phyloP scores from a whole-genome alignment of 1,140 invertebrate species.

The Drosophila pseudoobscura region DNA sequence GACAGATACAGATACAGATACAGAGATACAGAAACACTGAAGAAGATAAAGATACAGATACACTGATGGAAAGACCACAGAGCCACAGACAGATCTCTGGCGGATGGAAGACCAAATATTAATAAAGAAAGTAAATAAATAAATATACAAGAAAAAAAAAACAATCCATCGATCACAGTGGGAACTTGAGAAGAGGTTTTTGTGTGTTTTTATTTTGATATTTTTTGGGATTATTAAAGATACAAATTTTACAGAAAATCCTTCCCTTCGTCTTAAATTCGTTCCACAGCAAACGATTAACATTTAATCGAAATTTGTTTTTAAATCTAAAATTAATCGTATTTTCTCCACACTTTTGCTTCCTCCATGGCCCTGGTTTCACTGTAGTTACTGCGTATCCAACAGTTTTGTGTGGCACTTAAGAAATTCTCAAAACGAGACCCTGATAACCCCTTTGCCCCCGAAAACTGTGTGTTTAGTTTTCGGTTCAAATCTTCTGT shows the following conservation, averaged over 20 bases:
- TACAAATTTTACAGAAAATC: no score
- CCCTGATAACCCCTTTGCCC: slow-evolving; percentile 62
- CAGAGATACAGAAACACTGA: slow-evolving; percentile 6
- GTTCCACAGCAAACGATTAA: no score
- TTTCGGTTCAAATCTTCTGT: slow-evolving; percentile 22
- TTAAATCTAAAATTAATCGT: no score
- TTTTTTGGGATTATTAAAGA: no score
- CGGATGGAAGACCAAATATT: slow-evolving; percentile 20
- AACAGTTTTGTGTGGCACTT: slow-evolving; percentile 37
- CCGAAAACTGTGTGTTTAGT: slow-evolving; percentile 54
- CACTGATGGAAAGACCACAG: no score
- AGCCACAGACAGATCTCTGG: slow-evolving; percentile 19
- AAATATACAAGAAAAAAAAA: slow-evolving; percentile 30
- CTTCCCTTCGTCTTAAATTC: no score
- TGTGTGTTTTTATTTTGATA: no score
- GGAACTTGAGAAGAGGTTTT: no score
- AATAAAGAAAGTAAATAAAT: slow-evolving; percentile 47
- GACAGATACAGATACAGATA: slow-evolving; percentile 32
- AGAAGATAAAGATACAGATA: no score
- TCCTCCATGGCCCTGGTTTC: no score
- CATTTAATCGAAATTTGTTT: no score
- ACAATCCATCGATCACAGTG: slow-evolving; percentile 38
- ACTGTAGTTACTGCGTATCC: slow-evolving; percentile 17
- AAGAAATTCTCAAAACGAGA: slow-evolving; percentile 56
- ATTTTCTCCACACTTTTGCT: no score